Conservation (phyloP, 2,113 vertebrate genomes). For the Fulica atra region DNA sequence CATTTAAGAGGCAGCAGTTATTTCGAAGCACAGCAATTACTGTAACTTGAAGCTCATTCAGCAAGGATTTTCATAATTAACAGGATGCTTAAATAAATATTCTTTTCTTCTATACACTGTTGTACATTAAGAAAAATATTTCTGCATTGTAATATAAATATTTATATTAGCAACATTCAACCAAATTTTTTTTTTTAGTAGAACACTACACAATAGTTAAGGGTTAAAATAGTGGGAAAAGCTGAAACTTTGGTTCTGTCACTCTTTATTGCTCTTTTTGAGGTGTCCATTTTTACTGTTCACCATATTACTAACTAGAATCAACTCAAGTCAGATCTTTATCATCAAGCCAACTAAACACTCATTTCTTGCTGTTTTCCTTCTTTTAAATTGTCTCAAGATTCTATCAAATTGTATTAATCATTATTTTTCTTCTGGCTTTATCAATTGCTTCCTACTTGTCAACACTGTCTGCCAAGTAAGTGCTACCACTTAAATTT, state of each 20-base stretch:
- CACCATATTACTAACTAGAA: not conserved
- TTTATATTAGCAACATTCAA: not conserved
- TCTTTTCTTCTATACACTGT: not conserved
- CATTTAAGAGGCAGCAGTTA: not conserved
- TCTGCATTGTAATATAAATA: not conserved
- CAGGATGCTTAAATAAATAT: not conserved
- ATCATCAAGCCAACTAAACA: not conserved
- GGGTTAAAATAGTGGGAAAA: not conserved
- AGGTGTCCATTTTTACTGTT: not conserved
- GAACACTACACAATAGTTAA: not conserved
- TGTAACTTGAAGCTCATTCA: not conserved
- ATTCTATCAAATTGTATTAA: conserved; percentile 13
- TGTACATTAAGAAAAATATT: not conserved
- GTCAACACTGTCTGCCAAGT: not conserved
- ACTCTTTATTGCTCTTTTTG: not conserved
- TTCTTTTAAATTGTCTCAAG: not conserved
- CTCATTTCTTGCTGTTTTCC: not conserved
- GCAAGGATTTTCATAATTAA: not conserved
- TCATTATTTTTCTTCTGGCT: not conserved
- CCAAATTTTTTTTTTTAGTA: not conserved
- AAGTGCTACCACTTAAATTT: not conserved
- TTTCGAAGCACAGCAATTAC: not conserved
- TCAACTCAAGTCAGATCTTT: not conserved
- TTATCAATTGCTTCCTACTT: not conserved
- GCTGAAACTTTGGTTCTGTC: not conserved